Evolutionary conservation across 1,140 invertebrate genomes (phyloP).

Genomic region (Pseudobourletiella spinata): DNA sequence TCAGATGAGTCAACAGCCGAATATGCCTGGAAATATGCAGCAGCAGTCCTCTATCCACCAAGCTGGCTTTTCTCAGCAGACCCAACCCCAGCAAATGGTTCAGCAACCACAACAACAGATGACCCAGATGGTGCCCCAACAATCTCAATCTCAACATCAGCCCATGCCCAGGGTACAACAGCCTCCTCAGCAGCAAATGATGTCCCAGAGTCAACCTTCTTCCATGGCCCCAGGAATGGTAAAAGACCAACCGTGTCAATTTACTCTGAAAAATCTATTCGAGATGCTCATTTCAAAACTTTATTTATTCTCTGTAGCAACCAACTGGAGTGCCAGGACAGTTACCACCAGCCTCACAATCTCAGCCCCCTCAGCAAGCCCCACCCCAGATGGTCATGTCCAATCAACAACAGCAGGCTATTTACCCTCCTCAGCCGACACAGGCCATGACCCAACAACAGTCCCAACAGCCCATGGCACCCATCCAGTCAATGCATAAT

Average conservation of each 20-base stretch:
- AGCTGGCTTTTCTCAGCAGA: neutral
- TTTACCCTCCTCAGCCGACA: constrained; percentile 2
- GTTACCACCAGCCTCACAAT: constrained; percentile 1
- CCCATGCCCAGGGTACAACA: constrained; percentile 4
- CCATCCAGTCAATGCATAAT: constrained; percentile 14
- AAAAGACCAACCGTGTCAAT: no score
- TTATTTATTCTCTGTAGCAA: no score
- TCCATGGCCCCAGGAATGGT: constrained; percentile 8
- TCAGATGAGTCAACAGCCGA: constrained; percentile 15
- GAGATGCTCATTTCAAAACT: no score
- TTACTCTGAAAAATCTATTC: no score
- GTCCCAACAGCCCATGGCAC: neutral
- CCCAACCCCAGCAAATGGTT: neutral
- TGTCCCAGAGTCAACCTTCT: constrained; percentile 7
- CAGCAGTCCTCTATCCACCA: neutral
- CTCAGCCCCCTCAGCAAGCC: constrained; percentile 14
- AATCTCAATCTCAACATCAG: neutral
- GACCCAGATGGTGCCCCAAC: neutral
- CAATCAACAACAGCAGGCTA: constrained; percentile 13
- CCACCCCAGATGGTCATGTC: constrained; percentile 6
- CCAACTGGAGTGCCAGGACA: constrained; percentile 13
- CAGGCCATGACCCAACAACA: neutral
- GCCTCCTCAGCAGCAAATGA: constrained; percentile 19
- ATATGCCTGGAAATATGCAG: constrained; percentile 13
- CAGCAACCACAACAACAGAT: constrained; percentile 13